Evolutionary conservation across 2,888 invertebrate species (phyloP).

Genomic region (Meghimatium bilineatum): DNA sequence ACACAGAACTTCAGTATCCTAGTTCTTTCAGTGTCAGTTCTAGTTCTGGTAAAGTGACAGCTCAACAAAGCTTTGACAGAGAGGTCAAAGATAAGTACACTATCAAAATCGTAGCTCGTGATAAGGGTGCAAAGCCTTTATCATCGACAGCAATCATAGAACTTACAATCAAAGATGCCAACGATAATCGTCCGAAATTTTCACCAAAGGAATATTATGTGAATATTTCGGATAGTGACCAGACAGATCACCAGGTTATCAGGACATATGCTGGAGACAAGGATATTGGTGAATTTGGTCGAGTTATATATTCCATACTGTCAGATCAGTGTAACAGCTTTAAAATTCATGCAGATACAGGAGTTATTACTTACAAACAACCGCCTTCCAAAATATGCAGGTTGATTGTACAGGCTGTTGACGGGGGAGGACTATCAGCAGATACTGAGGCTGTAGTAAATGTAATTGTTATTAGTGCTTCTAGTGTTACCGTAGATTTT

Average conservation of each 20-base stretch:
- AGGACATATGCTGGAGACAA: constrained; percentile 89
- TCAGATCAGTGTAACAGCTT: constrained; percentile 81
- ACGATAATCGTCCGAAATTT: constrained; percentile 94
- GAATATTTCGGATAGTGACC: constrained; percentile 82
- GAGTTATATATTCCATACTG: constrained; percentile 79
- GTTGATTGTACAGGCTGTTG: constrained; percentile 86
- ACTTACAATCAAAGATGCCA: constrained; percentile 89
- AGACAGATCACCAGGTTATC: constrained; percentile 82
- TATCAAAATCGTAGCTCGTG: constrained; percentile 90
- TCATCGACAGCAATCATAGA: constrained; percentile 92
- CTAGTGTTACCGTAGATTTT: constrained; percentile 64
- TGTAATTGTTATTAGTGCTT: constrained; percentile 61
- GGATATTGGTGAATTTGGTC: constrained; percentile 92
- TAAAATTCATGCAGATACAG: constrained; percentile 86
- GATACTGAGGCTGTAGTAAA: constrained; percentile 62
- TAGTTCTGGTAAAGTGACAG: constrained; percentile 91
- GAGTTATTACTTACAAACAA: constrained; percentile 86
- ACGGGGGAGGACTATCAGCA: constrained; percentile 58
- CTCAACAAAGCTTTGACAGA: constrained; percentile 85
- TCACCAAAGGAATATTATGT: constrained; percentile 92
- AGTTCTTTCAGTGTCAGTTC: constrained; percentile 93
- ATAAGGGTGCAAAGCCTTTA: constrained; percentile 91
- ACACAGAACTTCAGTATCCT: constrained; percentile 89
- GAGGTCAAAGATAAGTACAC: constrained; percentile 83
- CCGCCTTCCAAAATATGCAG: constrained; percentile 88